Evolutionary conservation across 2,113 vertebrate species (phyloP).

Genomic region (Capreolus pygargus): DNA sequence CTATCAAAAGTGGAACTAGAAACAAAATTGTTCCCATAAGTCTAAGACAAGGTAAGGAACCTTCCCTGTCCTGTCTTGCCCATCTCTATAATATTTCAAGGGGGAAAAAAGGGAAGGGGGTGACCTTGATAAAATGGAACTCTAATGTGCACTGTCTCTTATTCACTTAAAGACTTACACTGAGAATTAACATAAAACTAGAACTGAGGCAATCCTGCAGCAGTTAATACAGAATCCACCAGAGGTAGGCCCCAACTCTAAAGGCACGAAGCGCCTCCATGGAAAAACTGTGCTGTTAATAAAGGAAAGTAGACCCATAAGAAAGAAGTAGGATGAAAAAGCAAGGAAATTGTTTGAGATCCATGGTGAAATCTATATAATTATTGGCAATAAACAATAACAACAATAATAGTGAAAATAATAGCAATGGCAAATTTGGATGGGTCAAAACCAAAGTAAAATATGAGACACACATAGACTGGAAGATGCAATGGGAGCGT

Average conservation of each 20-base stretch:
- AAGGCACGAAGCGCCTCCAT: fast-evolving
- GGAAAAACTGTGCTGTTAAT: not conserved
- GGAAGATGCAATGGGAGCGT: not conserved
- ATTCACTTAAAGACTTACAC: not conserved
- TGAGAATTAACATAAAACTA: not conserved
- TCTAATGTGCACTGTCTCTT: not conserved
- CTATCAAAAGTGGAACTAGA: not conserved
- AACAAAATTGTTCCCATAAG: not conserved
- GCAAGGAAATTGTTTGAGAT: not conserved
- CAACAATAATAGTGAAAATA: not conserved
- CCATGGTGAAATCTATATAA: not conserved
- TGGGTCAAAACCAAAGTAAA: not conserved
- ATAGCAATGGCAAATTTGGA: not conserved
- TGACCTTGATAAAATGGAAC: not conserved
- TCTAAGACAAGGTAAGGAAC: not conserved
- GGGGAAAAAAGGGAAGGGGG: not conserved
- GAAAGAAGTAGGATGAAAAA: not conserved
- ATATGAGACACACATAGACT: not conserved
- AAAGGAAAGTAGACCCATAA: not conserved
- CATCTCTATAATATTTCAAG: fast-evolving
- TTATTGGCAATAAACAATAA: not conserved
- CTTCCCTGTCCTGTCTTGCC: not conserved
- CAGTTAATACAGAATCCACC: not conserved
- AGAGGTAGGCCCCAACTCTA: not conserved
- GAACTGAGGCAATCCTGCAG: not conserved